Conservation (phyloP, 1,140 invertebrate genomes). For the Araneus ventricosus region DNA sequence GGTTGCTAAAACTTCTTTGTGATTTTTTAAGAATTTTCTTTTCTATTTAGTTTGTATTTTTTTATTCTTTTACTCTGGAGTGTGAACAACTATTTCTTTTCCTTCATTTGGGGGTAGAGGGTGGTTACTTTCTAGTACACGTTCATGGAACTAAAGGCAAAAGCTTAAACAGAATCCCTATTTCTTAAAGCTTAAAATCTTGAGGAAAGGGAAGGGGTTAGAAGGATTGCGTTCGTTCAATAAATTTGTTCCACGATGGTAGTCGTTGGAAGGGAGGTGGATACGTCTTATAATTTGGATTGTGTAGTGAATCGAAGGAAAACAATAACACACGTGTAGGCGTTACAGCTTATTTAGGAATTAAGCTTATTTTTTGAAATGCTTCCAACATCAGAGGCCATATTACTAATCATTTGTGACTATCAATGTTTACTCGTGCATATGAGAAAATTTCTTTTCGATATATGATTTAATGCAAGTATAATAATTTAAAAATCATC, state of each 20-base stretch:
- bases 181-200: slow-evolving; percentile 27
- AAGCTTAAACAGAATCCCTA: slow-evolving; percentile 52
- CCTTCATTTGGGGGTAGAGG: not conserved
- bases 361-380: not conserved
- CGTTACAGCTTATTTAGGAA: too few species aligned
- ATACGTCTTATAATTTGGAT: not conserved
- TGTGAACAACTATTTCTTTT: slow-evolving; percentile 58
- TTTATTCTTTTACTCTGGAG: slow-evolving; percentile 34
- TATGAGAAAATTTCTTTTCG: not conserved
- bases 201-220: not conserved
- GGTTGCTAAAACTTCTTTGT: slow-evolving; percentile 46
- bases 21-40: slow-evolving; percentile 47
- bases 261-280: slow-evolving; percentile 30
- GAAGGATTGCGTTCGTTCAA: slow-evolving; percentile 55
- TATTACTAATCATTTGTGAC: not conserved
- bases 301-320: slow-evolving; percentile 12
- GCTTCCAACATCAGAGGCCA: too few species aligned
- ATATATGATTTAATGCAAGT: not conserved
- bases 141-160: slow-evolving; percentile 41
- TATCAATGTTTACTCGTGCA: too few species aligned
- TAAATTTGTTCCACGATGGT: slow-evolving; percentile 55
- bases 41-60: slow-evolving; percentile 49
- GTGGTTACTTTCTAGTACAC: not conserved
- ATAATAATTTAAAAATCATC: too few species aligned
- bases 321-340: not conserved